A percentile compares a stretch with the other conserved stretches of the same genome.
phyloP scores from a whole-genome alignment of 2,888 invertebrate species.

The Zhengitettix transpicula region DNA sequence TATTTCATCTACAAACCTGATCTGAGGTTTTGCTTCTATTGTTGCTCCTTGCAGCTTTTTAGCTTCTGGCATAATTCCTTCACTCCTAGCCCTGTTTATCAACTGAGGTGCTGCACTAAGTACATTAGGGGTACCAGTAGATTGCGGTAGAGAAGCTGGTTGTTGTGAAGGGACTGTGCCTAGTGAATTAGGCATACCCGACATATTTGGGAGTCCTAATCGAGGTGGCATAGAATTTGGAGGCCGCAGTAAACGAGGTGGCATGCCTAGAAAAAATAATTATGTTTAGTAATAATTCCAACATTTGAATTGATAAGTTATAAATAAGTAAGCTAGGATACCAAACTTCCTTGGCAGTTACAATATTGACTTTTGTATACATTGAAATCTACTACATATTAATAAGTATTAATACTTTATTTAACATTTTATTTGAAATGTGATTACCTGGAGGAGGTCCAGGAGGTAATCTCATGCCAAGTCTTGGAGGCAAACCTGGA shows the following conservation, averaged over 20 bases:
- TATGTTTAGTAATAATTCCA: too few species aligned
- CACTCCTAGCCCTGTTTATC: conserved; percentile 49
- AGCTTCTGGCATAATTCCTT: conserved; percentile 37
- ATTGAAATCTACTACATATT: too few species aligned
- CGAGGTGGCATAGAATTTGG: conserved; percentile 14
- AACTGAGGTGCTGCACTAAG: conserved; percentile 69
- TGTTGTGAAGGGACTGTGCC: conserved; percentile 15
- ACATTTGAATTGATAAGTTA: too few species aligned
- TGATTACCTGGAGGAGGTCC: conserved; percentile 39
- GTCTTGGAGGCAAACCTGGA: conserved; percentile 34
- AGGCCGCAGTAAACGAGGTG: conserved; percentile 18
- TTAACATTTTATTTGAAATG: too few species aligned
- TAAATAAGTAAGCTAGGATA: too few species aligned
- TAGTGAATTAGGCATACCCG: conserved; percentile 33
- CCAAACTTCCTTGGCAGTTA: too few species aligned
- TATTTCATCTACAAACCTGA: conserved; percentile 29
- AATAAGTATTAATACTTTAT: too few species aligned
- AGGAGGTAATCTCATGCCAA: conserved; percentile 47
- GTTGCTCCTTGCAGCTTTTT: conserved; percentile 37
- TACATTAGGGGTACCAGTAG: conserved; percentile 40
- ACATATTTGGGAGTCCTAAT: conserved; percentile 4
- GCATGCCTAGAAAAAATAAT: conserved; percentile 1
- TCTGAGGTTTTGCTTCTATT: conserved; percentile 93
- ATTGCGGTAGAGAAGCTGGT: conserved; percentile 14
- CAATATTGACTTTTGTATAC: too few species aligned